phyloP scores from a whole-genome alignment of 2,888 invertebrate genomes.

The Dexiosoma caninum region DNA sequence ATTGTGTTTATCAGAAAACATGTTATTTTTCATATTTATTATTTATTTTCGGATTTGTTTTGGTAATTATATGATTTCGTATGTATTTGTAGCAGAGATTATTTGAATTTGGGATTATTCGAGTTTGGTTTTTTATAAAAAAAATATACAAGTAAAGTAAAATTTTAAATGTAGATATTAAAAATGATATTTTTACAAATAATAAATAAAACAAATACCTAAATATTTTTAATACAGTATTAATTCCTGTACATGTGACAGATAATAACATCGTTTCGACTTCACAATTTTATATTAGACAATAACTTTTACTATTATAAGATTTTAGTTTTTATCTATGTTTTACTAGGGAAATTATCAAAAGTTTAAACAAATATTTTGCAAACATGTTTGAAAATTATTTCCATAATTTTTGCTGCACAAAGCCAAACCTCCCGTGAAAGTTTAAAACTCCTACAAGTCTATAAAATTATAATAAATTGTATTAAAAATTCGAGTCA shows the following conservation, averaged over 20 bases:
- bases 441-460: no score
- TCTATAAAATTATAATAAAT: no score
- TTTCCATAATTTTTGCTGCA: no score
- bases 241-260: no score
- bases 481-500: no score
- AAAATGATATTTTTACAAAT: conserved; percentile 21
- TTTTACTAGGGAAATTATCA: background rate
- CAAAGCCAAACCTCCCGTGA: no score
- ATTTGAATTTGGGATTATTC: conserved; percentile 66
- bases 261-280: no score
- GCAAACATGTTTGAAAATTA: no score
- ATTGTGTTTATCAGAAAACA: conserved; percentile 60
- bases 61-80: conserved; percentile 55
- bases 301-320: no score
- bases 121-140: conserved; percentile 68
- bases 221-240: no score
- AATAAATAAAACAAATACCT: conserved; percentile 37
- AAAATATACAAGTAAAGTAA: conserved; percentile 77
- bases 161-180: conserved; percentile 75
- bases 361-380: no score
- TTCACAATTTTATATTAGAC: no score
- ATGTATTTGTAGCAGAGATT: conserved; percentile 61
- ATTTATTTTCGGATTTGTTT: conserved; percentile 59
- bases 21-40: conserved; percentile 35
- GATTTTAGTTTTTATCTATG: conserved; percentile 1